Evolutionary conservation across 2,797 vertebrate species (phyloP), one percentile per base, ranked within the genome.

Genomic region (Enteromius mattozi): DNA sequence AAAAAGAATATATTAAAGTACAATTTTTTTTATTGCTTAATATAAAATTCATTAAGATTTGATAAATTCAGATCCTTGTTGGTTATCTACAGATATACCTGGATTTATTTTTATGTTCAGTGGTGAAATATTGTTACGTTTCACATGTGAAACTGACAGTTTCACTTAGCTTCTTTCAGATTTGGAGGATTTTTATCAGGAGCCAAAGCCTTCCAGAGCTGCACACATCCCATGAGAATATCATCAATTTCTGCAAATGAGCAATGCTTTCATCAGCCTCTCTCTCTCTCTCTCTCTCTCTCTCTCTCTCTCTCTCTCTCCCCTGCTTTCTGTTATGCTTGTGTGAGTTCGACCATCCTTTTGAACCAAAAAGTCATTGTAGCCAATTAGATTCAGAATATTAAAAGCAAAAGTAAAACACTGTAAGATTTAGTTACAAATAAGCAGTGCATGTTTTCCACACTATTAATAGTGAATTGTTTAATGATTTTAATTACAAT

Each of bases 161-260:
- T 59, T 75, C 19, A 30, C 3, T 45, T 61, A 33, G 40, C 33
- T 40, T 35, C 16, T 78, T 82, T 71, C 69, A 16, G 4, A 78
- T 21, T 30, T 42, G 33, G 33, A 14, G 21, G 14, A 45, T 37
- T 54, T 68, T 54, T 66, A 86, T 61, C 33, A 17, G 6, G 12
- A 78, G 56, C 14, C 14, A 45, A 35, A 83, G 27, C 49, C n/a
- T 78, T 74, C 33, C 56, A 74, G 54, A 86, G 81, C 69, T 56
- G 47, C 76, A 78, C 75, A 42, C 4, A 47, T 37, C 80, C n/a
- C 51, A 12, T 37, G 37, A 51, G 80, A 45, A 51, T 63, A 21
- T 45, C 19, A 54, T 79, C 69, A 83, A 35, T 79, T 83, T 79
- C 75, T 74, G 85, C 86, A 87, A 54, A 37, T 82, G 81, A 91